Conservation (phyloP, 2,797 vertebrate species). For the Brotogeris chrysoptera region DNA sequence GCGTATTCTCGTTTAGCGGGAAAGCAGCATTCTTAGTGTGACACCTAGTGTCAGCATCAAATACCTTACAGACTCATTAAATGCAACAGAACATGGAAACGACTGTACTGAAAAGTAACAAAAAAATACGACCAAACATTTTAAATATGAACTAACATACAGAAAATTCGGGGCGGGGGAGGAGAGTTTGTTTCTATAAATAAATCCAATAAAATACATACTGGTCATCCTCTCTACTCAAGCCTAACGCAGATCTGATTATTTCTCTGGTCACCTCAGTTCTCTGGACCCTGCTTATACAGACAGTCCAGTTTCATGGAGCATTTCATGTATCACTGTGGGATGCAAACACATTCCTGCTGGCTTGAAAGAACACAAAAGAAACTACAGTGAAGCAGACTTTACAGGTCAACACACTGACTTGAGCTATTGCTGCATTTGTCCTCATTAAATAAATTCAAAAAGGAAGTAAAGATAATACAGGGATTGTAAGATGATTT, state of each 20-base stretch:
- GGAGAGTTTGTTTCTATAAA: neutral
- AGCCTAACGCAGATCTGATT: neutral
- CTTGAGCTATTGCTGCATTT: neutral
- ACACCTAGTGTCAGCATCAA: constrained; percentile 54
- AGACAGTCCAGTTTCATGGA: neutral
- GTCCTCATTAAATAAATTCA: neutral
- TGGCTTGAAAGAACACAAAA: neutral
- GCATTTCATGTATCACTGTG: neutral
- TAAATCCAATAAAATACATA: neutral
- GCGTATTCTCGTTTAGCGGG: accelerated
- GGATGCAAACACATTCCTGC: neutral
- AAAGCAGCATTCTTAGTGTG: constrained; percentile 31
- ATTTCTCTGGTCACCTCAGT: neutral
- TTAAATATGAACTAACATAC: neutral
- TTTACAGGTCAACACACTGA: neutral
- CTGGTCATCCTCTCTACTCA: neutral
- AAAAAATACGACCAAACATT: neutral
- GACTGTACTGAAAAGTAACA: neutral
- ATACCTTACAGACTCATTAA: neutral
- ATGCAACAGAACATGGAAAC: accelerated
- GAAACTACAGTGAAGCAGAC: neutral
- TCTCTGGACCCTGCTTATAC: neutral
- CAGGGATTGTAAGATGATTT: neutral
- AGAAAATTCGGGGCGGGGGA: accelerated
- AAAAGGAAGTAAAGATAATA: neutral